Evolutionary conservation across 2,797 vertebrate species (phyloP).

Genomic region (Girardinus metallicus): DNA sequence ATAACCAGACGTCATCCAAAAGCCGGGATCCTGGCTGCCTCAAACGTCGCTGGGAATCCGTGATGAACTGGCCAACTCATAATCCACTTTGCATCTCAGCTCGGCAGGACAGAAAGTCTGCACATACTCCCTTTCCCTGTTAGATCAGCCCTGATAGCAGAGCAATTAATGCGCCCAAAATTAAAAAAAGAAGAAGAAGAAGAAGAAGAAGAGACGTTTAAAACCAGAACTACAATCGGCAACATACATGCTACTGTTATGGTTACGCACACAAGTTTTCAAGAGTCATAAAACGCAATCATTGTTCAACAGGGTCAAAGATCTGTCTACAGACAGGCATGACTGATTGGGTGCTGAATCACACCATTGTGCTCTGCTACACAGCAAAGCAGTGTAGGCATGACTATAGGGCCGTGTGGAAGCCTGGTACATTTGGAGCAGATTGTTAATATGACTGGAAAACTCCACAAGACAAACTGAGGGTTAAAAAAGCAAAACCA

Average conservation of each 20-base stretch:
- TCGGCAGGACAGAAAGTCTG: slow-evolving; percentile 11
- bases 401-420: slow-evolving; percentile 17
- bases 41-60: slow-evolving; percentile 53
- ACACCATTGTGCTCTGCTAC: slow-evolving; percentile 5
- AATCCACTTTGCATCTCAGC: slow-evolving; percentile 37
- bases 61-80: slow-evolving; percentile 54
- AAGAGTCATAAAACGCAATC: not conserved
- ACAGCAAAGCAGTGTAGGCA: slow-evolving; percentile 31
- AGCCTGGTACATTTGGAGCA: slow-evolving; percentile 38
- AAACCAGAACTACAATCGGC: not conserved
- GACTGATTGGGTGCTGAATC: slow-evolving; percentile 13
- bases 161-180: not conserved
- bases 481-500: not conserved
- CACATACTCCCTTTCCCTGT: slow-evolving; percentile 26
- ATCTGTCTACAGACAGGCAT: slow-evolving; percentile 16
- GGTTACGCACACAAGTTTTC: not conserved
- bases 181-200: not conserved
- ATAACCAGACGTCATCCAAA: slow-evolving; percentile 63
- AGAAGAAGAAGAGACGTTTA: slow-evolving; percentile 1
- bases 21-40: slow-evolving; percentile 52
- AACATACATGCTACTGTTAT: not conserved
- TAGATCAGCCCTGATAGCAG: slow-evolving; percentile 50
- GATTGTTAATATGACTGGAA: slow-evolving; percentile 23
- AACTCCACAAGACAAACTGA: not conserved
- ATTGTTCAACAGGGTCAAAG: not conserved